phyloP scores from a whole-genome alignment of 2,113 vertebrate species.

The Menura novaehollandiae region DNA sequence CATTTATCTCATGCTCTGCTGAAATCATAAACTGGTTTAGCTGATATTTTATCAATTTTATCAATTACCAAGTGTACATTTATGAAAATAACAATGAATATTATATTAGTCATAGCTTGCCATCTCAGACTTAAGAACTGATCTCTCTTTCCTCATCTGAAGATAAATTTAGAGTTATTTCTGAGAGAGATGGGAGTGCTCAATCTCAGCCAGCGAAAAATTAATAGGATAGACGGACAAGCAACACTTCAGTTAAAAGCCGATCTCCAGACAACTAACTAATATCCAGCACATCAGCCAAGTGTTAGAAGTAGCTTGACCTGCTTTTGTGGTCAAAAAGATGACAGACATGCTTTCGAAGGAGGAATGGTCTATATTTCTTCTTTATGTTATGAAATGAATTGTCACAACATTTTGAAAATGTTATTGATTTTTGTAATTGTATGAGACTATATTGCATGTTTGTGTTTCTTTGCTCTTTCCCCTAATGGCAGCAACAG shows the following conservation, averaged over 20 bases:
- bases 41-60: constrained; percentile 24
- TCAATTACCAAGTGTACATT: constrained; percentile 22
- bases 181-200: neutral
- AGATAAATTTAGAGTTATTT: constrained; percentile 20
- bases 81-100: constrained; percentile 43
- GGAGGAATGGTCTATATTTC: neutral
- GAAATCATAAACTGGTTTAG: neutral
- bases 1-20: neutral
- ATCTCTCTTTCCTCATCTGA: neutral
- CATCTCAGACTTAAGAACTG: neutral
- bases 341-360: neutral
- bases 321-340: neutral
- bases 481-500: neutral
- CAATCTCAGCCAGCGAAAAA: neutral
- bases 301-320: neutral
- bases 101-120: constrained; percentile 12
- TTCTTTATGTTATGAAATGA: neutral
- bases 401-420: neutral
- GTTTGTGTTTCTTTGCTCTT: neutral
- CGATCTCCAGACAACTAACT: neutral
- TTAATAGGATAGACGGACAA: neutral
- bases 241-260: neutral
- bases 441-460: neutral
- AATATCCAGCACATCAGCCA: neutral
- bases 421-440: neutral